Conservation (phyloP, 37 sponge, comb jelly and placozoan genomes). For the Oopsacas minuta region DNA sequence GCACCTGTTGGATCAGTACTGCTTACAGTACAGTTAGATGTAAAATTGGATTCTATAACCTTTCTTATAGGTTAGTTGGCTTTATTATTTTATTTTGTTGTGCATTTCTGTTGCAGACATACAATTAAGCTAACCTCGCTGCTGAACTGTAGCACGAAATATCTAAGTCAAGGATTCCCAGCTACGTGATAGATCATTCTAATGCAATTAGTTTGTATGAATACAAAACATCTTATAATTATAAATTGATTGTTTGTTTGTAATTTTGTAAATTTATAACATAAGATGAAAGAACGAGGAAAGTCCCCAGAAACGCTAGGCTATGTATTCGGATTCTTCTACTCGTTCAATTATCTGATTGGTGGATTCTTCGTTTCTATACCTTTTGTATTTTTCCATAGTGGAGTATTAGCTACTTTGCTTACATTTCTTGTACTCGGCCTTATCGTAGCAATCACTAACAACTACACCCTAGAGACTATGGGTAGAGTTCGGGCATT, state of each 20-base stretch:
- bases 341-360: neutral
- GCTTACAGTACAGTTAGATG: neutral
- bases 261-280: neutral
- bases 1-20: neutral
- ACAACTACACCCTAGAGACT: constrained; percentile 1
- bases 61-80: neutral
- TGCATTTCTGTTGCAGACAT: neutral
- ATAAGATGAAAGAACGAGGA: neutral
- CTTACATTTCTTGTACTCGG: constrained; percentile 6
- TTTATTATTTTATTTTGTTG: neutral
- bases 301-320: neutral
- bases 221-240: neutral
- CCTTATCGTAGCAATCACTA: neutral
- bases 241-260: neutral
- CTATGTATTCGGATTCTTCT: neutral
- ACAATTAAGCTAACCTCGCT: neutral
- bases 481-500: neutral
- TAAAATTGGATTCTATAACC: neutral
- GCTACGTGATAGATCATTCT: neutral
- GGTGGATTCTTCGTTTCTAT: constrained; percentile 13
- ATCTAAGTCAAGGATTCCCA: neutral
- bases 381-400: neutral
- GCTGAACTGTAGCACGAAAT: neutral
- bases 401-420: neutral
- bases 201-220: neutral